Conservation (phyloP, 2,113 vertebrate genomes). For the Phylloscopus trochiloides region DNA sequence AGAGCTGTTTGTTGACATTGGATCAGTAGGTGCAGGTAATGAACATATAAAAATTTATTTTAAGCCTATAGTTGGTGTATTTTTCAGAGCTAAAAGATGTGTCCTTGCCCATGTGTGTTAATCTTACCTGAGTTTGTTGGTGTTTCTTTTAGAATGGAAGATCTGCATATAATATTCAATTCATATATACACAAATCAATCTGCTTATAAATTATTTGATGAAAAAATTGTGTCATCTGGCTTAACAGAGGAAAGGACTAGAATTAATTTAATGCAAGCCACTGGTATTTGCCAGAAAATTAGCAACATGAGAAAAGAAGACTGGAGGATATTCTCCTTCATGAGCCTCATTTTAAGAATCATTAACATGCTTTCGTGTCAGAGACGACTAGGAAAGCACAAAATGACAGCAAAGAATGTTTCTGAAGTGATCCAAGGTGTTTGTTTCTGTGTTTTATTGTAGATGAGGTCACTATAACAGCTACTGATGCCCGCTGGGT, state of each 20-base stretch:
- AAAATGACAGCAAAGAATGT: neutral
- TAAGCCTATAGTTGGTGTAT: neutral
- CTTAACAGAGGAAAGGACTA: neutral
- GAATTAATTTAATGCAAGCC: neutral
- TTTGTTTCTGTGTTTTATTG: neutral
- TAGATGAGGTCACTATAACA: constrained; percentile 71
- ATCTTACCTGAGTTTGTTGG: neutral
- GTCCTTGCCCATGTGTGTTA: neutral
- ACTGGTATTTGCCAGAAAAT: neutral
- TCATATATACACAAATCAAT: neutral
- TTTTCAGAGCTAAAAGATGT: neutral
- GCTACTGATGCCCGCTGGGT: constrained; percentile 76
- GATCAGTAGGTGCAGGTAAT: constrained; percentile 85
- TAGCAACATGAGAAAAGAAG: neutral
- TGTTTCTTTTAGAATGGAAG: neutral
- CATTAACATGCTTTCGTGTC: neutral
- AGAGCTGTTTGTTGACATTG: constrained; percentile 89
- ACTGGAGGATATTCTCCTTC: neutral
- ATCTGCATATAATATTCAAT: neutral
- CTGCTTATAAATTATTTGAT: neutral
- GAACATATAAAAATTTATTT: neutral
- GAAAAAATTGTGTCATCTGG: neutral
- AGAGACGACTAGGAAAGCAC: neutral
- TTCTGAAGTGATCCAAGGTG: neutral
- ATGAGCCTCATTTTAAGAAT: neutral